Base-by-base conservation (phyloP, 2,888 invertebrate species). In the Eristalis pertinax region DNA sequence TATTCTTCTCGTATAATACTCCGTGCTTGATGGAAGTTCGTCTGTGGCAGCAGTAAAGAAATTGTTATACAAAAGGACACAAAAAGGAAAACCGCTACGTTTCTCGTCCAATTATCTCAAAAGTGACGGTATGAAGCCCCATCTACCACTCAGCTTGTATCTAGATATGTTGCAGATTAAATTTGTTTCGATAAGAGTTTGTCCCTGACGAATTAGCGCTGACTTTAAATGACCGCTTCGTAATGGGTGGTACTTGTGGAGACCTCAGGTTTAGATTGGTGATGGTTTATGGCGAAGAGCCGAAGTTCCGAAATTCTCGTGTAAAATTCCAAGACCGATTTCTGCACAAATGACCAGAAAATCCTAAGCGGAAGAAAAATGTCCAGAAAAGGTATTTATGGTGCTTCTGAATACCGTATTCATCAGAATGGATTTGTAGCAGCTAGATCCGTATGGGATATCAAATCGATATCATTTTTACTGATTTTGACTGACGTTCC, bases 101-200 rank as follows among this genome's bases (percentile, higher is more conserved):
- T 84, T 79, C 79, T 69, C 74, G 74, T 84, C 63, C 83, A 87
- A 84, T 87, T 87, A 87, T 87, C 79, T 84, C 58, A 56, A 87
- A 87, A 76, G 72, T 58, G 79, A 70, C 50, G 67, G 24, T 13
- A 15, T 11, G 32, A 32, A 24, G 22, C 26, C 60, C 60, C 50
- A 63, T 15, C 60, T 50, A 64, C 35, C 4, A 8, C 29, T 41
- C 19, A 70, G 72, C 13, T 50, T 43, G 82, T 75, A 60, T 64
- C 70, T 50, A 32, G 50, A 70, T 65, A 60, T 75, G 56, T 75
- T 64, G 43, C 60, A 38, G 15, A 67, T 68, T 62, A 19, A 26
- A 19, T 50, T 5, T 19, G 7, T 19, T 7, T 50, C 50, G 19
- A 50, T 50, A 19, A 50, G 19, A 19, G n/a, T 7, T 50, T 50